Evolutionary conservation across 2,888 invertebrate genomes (phyloP).

Genomic region (Drosophila pseudotalamancana): DNA sequence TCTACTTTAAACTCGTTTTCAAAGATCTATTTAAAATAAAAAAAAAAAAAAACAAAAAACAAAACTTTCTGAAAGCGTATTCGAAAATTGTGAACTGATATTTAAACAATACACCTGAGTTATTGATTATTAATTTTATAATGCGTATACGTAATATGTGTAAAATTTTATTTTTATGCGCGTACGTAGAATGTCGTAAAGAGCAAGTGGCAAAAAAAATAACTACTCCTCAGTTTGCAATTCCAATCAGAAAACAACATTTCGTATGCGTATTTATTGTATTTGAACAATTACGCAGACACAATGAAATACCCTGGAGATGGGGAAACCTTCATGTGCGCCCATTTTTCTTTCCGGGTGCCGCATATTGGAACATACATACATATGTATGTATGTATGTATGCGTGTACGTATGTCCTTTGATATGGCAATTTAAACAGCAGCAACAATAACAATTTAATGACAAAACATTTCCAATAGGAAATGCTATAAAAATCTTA

Average conservation of each 20-base stretch:
- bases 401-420: slow-evolving; percentile 31
- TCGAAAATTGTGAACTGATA: too few species aligned
- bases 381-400: neutral
- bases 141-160: neutral
- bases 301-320: slow-evolving; percentile 30
- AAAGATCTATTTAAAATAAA: neutral
- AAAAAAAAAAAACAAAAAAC: neutral
- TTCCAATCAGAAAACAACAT: slow-evolving; percentile 13
- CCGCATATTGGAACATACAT: slow-evolving; percentile 2
- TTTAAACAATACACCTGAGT: neutral
- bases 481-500: slow-evolving; percentile 44
- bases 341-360: slow-evolving; percentile 71
- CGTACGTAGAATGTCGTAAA: neutral
- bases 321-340: slow-evolving; percentile 32
- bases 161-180: too few species aligned
- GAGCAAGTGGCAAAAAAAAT: neutral
- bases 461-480: slow-evolving; percentile 63
- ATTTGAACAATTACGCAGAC: slow-evolving; percentile 51
- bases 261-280: slow-evolving; percentile 53
- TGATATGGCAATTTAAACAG: slow-evolving; percentile 29
- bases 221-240: neutral
- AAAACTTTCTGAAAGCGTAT: neutral
- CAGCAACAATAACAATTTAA: slow-evolving; percentile 36
- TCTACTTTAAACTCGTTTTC: neutral
- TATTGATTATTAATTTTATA: too few species aligned